These are phyloP conservation scores for Acrocephalus kingi DNA, from an alignment of 2,113 vertebrate species.

Conservation along the genomic window DNA sequence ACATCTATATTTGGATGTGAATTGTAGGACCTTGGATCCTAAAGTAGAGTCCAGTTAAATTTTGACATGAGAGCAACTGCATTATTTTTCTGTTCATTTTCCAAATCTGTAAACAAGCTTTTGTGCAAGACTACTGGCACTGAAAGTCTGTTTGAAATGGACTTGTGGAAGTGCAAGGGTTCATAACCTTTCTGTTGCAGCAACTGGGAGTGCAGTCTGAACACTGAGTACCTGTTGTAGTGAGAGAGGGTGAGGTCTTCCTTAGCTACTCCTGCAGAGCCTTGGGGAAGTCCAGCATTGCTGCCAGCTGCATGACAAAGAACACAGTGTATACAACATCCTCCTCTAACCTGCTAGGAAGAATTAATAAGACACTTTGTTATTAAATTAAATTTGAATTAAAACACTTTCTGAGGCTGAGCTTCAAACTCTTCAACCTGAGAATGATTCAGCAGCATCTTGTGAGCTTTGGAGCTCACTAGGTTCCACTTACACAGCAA, in stretches of 20 bases:
- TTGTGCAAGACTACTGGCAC: constrained; percentile 26
- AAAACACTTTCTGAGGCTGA: background rate
- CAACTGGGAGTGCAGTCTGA: background rate
- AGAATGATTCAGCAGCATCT: background rate
- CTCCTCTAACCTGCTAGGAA: background rate
- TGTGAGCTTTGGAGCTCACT: background rate
- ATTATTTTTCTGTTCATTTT: constrained; percentile 33
- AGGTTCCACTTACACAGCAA: background rate
- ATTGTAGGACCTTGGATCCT: background rate
- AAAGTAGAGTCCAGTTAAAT: constrained; percentile 20
- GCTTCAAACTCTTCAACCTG: background rate
- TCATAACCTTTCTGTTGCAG: constrained; percentile 42
- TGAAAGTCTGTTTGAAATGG: background rate
- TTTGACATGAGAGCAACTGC: constrained; percentile 13
- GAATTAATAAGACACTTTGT: background rate
- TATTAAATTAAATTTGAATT: background rate
- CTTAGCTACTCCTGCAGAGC: background rate
- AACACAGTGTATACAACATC: background rate
- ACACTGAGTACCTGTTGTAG: background rate
- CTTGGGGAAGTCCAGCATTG: background rate
- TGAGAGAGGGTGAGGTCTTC: background rate
- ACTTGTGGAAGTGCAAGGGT: constrained; percentile 44
- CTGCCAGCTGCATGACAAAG: background rate
- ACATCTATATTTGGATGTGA: background rate
- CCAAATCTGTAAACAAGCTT: constrained; percentile 42